A percentile compares a stretch with the other conserved stretches of the same genome.
Evolutionary conservation across 2,113 vertebrate genomes (phyloP).

Genomic region (Sander lucioperca): DNA sequence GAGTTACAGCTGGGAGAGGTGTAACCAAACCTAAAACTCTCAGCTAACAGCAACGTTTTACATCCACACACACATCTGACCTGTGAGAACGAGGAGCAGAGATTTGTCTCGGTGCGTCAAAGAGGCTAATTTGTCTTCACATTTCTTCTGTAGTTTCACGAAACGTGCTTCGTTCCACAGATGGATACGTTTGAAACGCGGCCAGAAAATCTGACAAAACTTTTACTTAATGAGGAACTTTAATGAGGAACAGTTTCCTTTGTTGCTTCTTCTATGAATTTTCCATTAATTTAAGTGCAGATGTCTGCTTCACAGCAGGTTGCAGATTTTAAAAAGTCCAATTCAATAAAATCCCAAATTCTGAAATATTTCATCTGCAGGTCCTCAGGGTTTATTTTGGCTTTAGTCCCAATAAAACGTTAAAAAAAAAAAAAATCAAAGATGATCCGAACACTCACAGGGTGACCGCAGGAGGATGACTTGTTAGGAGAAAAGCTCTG

Average conservation of each 20-base stretch:
- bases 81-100: not conserved
- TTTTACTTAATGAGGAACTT: not conserved
- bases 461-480: not conserved
- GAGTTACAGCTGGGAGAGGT: conserved; percentile 37
- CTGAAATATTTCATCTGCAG: not conserved
- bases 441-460: not conserved
- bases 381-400: not conserved
- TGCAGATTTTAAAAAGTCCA: not conserved
- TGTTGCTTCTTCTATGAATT: not conserved
- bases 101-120: not conserved
- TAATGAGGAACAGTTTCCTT: not conserved
- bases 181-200: not conserved
- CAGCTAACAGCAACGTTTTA: not conserved
- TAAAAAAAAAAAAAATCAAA: not conserved
- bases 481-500: not conserved
- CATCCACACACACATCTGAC: conserved; percentile 24
- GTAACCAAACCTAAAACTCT: not conserved
- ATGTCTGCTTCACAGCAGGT: not conserved
- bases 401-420: not conserved
- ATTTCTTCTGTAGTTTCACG: conserved; percentile 19
- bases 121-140: not conserved
- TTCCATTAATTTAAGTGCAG: not conserved
- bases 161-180: not conserved
- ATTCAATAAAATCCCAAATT: conserved; percentile 16
- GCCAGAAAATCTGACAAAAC: conserved; percentile 1